Evolutionary conservation across 2,113 vertebrate species (phyloP), one percentile per base, ranked within the genome.

Genomic region (Mandrillus leucophaeus): DNA sequence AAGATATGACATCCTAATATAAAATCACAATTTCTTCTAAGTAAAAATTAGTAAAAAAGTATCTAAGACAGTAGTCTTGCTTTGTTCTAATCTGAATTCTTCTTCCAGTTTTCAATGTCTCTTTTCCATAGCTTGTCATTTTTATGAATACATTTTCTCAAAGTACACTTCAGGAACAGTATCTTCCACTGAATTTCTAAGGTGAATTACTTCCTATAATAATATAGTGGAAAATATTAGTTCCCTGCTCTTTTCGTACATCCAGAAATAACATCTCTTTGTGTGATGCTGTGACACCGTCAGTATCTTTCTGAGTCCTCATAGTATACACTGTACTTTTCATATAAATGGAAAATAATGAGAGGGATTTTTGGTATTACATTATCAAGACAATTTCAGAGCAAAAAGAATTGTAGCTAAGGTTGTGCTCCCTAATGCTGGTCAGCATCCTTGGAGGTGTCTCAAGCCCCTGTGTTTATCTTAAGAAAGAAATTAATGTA

Each of bases 181-280:
- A 52, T 93, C 88, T 95, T 92, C 68, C 80, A 90, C 3, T 64
- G 40, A 38, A 95, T 90, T 94, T 93, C 73, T 68, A 82, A 94
- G 55, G 8, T 48, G 27, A 96, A 73, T 75, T 93, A 73, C n/a
- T 95, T 93, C 52, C 57, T 73, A 1, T 66, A 85, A 48, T 80
- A 48, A 92, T 38, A 38, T 38, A 78, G 43, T 85, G 0, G 66
- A 78, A 93, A 96, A 70, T 70, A 57, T 14, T 83, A 50, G 78
- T 83, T 96, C 12, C 25, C 68, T 87, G 17, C 30, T 89, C 8
- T 61, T 43, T 59, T 85, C 88, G n/a, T 80, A 87, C 94, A 61
- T 82, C 45, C 43, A 86, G 61, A 97, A 94, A 82, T 82, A 79
- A 30, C 13, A 40, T 81, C 17, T 90, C 22, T 85, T 52, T 81